Percentiles rank a stretch among this genome's conserved stretches.
Conservation (phyloP, 2,113 vertebrate genomes). For the Misgurnus anguillicaudatus region DNA sequence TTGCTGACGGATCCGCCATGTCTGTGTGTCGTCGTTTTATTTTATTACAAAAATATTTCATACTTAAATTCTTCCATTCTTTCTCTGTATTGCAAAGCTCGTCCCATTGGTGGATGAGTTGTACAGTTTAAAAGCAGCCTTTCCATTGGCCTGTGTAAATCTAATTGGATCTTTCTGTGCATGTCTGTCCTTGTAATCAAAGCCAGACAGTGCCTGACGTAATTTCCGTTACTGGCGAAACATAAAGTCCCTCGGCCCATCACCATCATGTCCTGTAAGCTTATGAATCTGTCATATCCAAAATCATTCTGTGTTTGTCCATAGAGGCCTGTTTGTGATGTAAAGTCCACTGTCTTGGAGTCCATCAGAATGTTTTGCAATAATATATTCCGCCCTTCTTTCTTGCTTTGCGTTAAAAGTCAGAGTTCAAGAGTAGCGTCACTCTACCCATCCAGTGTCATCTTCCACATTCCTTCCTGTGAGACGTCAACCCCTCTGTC, state of each 20-base stretch:
- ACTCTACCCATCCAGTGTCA: slow-evolving; percentile 32
- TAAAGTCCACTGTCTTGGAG: neutral
- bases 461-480: slow-evolving; percentile 29
- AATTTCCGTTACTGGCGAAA: slow-evolving; percentile 36
- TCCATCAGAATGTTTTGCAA: neutral
- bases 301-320: neutral
- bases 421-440: neutral
- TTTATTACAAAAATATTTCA: slow-evolving; percentile 55
- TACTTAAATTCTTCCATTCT: neutral
- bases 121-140: neutral
- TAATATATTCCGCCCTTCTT: neutral
- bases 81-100: neutral
- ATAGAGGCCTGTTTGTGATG: neutral
- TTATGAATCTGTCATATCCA: neutral
- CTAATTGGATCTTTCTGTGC: neutral
- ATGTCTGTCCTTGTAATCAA: slow-evolving; percentile 11
- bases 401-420: neutral
- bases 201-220: neutral
- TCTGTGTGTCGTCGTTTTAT: slow-evolving; percentile 1
- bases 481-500: slow-evolving; percentile 8
- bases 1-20: neutral
- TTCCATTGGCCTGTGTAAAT: neutral
- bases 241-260: slow-evolving; percentile 11
- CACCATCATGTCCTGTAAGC: neutral
- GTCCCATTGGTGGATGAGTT: neutral